These are phyloP conservation scores for Sebastes trivittatus DNA, from an alignment of 2,797 vertebrate genomes.

Conservation along the genomic window DNA sequence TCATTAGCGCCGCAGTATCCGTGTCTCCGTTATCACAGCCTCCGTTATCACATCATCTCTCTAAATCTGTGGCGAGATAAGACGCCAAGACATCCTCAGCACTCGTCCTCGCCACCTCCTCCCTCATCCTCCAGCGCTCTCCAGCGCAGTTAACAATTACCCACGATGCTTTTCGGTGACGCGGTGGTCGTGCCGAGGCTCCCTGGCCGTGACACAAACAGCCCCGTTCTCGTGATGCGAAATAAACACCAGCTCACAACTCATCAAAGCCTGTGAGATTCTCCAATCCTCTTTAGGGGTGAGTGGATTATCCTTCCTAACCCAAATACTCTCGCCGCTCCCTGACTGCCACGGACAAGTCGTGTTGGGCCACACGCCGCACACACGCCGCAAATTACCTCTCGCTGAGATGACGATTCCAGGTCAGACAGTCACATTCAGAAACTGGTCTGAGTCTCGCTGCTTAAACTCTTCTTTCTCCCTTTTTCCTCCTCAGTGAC, in stretches of 20 bases:
- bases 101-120: not conserved
- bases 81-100: conserved; percentile 28
- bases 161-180: conserved; percentile 38
- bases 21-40: conserved; percentile 34
- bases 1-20: conserved; percentile 59
- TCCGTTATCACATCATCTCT: conserved; percentile 68
- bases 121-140: not conserved
- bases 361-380: conserved; percentile 45
- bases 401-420: conserved; percentile 17
- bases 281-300: conserved; percentile 80
- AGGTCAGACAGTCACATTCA: conserved; percentile 36
- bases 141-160: conserved; percentile 40
- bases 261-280: conserved; percentile 78
- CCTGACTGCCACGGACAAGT: conserved; percentile 47
- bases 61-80: conserved; percentile 59
- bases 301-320: conserved; percentile 82
- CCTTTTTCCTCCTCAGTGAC: not conserved
- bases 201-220: conserved; percentile 59
- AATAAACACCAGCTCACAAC: conserved; percentile 76
- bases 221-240: conserved; percentile 67
- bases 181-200: not conserved
- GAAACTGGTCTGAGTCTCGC: not conserved
- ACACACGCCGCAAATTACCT: conserved; percentile 40
- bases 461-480: not conserved
- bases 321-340: conserved; percentile 75